phyloP scores from a whole-genome alignment of 2,888 invertebrate species.

The Hetaerina titia region DNA sequence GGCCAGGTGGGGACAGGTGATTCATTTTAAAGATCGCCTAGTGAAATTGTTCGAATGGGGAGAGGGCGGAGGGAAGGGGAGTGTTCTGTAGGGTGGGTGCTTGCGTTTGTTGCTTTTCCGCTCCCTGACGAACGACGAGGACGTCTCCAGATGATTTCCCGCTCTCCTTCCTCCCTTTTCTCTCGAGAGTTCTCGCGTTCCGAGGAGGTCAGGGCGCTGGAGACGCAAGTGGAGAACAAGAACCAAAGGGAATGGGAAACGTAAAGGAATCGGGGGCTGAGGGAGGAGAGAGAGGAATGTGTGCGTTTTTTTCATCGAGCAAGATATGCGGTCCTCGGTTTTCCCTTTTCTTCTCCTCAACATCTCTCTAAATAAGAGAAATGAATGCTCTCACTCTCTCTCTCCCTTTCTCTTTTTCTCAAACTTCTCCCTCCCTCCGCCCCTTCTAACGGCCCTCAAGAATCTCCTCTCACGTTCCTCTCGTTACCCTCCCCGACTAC shows the following conservation, averaged over 20 bases:
- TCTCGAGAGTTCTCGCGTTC: not conserved
- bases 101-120: too few relatives aligned
- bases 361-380: not conserved
- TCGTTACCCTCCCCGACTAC: not conserved
- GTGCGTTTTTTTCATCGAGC: not conserved
- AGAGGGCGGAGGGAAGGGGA: too few relatives aligned
- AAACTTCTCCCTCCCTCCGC: constrained; percentile 55
- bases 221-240: too few relatives aligned
- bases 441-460: too few relatives aligned
- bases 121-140: too few relatives aligned
- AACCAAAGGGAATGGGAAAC: too few relatives aligned
- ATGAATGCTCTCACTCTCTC: constrained; percentile 65
- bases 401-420: constrained; percentile 65
- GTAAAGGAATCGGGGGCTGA: too few relatives aligned
- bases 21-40: too few relatives aligned
- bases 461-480: constrained; percentile 1
- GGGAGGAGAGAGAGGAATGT: not conserved
- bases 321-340: not conserved
- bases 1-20: too few relatives aligned
- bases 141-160: not conserved
- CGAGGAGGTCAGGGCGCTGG: not conserved
- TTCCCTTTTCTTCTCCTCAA: not conserved
- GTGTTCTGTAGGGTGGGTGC: too few relatives aligned
- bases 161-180: not conserved
- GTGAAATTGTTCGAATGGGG: too few relatives aligned